phyloP scores from a whole-genome alignment of 92 coral and sea anemone genomes.

The Pocillopora meandrina region DNA sequence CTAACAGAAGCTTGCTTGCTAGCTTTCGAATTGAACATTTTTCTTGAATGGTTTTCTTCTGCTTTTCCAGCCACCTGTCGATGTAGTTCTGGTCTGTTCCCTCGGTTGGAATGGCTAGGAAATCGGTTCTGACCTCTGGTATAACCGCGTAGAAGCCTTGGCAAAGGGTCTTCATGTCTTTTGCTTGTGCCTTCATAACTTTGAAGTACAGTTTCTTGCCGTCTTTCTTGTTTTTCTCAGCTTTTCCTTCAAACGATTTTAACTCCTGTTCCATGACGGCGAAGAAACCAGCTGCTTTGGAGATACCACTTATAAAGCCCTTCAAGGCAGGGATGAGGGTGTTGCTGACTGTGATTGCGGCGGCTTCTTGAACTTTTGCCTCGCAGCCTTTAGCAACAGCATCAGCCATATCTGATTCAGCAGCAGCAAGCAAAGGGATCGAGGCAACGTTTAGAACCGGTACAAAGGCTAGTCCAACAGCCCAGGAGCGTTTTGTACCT shows the following conservation, averaged over 20 bases:
- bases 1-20: no score
- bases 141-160: conserved; percentile 53
- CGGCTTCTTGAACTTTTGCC: conserved; percentile 43
- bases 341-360: conserved; percentile 36
- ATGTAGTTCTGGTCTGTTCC: conserved; percentile 73
- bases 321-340: conserved; percentile 59
- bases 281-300: conserved; percentile 70
- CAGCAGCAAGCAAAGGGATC: background rate
- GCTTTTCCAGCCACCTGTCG: conserved; percentile 66
- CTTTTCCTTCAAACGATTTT: conserved; percentile 37
- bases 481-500: conserved; percentile 38
- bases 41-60: conserved; percentile 32
- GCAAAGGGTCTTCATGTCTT: conserved; percentile 49
- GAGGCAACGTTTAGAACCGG: conserved; percentile 34
- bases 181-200: conserved; percentile 53
- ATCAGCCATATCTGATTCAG: conserved; percentile 40
- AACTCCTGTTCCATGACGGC: conserved; percentile 53
- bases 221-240: conserved; percentile 7
- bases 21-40: background rate
- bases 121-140: conserved; percentile 67
- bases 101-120: conserved; percentile 62
- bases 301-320: conserved; percentile 45
- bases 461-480: conserved; percentile 48
- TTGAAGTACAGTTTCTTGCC: conserved; percentile 39
- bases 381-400: conserved; percentile 57